Conservation (phyloP, 2,113 vertebrate species). For the Nothoprocta perdicaria region DNA sequence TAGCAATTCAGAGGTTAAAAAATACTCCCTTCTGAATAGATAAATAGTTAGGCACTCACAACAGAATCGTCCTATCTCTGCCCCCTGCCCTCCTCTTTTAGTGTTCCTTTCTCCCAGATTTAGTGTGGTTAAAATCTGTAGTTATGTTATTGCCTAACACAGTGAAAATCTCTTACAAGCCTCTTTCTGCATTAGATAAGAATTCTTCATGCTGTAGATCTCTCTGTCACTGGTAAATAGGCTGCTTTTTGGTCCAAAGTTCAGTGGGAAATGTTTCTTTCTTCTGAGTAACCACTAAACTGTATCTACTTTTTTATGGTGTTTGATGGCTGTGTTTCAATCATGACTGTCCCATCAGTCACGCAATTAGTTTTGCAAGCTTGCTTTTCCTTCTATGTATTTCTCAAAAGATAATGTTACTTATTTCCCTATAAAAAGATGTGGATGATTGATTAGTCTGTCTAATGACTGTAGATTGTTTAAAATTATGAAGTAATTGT, state of each 20-base stretch:
- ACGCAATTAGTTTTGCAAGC: neutral
- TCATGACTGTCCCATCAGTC: neutral
- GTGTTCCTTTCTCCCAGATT: neutral
- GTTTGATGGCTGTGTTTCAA: slow-evolving; percentile 8
- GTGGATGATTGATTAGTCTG: neutral
- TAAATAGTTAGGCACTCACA: neutral
- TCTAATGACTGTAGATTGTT: neutral
- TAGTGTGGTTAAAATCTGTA: neutral
- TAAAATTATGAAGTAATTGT: neutral
- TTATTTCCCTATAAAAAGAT: neutral
- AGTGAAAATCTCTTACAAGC: neutral
- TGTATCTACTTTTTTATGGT: neutral
- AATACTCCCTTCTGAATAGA: neutral
- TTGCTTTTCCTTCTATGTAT: neutral
- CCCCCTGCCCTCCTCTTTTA: neutral
- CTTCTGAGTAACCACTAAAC: slow-evolving; percentile 6
- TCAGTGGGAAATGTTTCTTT: neutral
- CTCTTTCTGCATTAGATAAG: neutral
- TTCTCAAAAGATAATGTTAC: slow-evolving; percentile 9
- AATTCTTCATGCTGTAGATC: neutral
- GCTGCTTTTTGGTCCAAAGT: neutral
- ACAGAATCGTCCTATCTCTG: neutral
- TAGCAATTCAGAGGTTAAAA: neutral
- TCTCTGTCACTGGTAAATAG: neutral
- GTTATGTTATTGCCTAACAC: neutral